Evolutionary conservation across 2,797 vertebrate species (phyloP), one percentile per base, ranked within the genome.

Genomic region (Taeniopygia guttata): DNA sequence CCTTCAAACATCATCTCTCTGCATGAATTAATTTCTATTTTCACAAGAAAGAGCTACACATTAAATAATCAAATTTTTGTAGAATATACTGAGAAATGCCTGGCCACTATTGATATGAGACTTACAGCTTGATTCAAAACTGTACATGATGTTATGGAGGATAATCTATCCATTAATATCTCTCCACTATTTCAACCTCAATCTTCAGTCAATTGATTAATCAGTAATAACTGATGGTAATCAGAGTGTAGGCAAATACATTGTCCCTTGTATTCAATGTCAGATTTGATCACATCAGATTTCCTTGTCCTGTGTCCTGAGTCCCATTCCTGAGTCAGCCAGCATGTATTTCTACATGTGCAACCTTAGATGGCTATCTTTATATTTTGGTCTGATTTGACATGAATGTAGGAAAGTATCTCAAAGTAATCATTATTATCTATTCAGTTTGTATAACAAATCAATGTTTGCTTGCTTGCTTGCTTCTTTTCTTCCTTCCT

Each of bases 181-280:
- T 69, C 80, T 79, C 29, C 23, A 55, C 25, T 70, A n/a, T 77
- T 92, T 81, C 62, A 88, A 68, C 30, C 36, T 79, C 48, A 78
- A 4, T 79, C 55, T 82, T 92, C 51, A 43, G 38, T 79, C 78
- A 87, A 92, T 51, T 87, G 82, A 89, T 92, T 92, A 92, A 89
- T 84, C 55, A 29, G 51, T 76, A 89, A 84, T 94, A 95, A 84
- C 77, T 84, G 56, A 52, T 73, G n/a, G 89, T 92, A 84, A 94
- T 87, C 70, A 87, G n/a, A 14, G 43, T 58, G 8, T 79, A 66
- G 84, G 51, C 82, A 92, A 89, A 89, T 79, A 84, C 49, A 46
- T 64, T 17, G 32, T 66, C 43, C 84, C 18, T 75, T 40, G 23
- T 88, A 54, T 84, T 89, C 60, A 89, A 11, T 79, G 81, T 92